Evolutionary conservation across 2,797 vertebrate genomes (phyloP).

Genomic region (Leptoclinus maculatus): DNA sequence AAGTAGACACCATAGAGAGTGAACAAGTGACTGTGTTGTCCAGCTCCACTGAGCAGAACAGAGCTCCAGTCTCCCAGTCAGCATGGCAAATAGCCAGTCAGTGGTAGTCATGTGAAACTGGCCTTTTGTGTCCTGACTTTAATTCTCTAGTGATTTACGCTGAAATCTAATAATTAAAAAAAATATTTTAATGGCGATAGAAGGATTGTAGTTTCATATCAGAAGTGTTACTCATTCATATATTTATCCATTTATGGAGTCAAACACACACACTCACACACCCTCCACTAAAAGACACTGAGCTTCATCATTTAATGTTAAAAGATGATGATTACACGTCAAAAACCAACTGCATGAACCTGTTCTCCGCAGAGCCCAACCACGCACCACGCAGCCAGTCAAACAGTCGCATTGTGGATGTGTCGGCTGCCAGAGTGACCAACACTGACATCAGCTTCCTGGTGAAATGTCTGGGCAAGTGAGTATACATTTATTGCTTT

Average conservation of each 20-base stretch:
- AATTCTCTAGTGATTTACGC: not conserved
- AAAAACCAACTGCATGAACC: not conserved
- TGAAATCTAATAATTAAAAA: not conserved
- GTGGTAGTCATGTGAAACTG: not conserved
- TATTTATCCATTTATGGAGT: not conserved
- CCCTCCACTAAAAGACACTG: not conserved
- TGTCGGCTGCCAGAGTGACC: conserved; percentile 75
- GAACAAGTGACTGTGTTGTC: not conserved
- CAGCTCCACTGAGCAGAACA: conserved; percentile 8
- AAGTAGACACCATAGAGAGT: not conserved
- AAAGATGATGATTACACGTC: conserved; percentile 7
- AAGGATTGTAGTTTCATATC: not conserved
- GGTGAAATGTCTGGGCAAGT: conserved; percentile 92
- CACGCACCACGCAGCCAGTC: conserved; percentile 77
- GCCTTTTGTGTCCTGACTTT: not conserved
- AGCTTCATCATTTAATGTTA: conserved; percentile 1
- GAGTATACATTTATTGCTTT: conserved; percentile 32
- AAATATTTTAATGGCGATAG: not conserved
- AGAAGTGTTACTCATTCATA: not conserved
- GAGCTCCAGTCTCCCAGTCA: conserved; percentile 4
- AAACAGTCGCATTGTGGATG: conserved; percentile 82
- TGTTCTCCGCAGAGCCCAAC: conserved; percentile 85
- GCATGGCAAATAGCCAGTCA: not conserved
- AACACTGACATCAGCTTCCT: conserved; percentile 88
- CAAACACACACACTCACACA: conserved; percentile 1